phyloP scores from a whole-genome alignment of 1,140 invertebrate genomes.

The Scylla paramamosain region DNA sequence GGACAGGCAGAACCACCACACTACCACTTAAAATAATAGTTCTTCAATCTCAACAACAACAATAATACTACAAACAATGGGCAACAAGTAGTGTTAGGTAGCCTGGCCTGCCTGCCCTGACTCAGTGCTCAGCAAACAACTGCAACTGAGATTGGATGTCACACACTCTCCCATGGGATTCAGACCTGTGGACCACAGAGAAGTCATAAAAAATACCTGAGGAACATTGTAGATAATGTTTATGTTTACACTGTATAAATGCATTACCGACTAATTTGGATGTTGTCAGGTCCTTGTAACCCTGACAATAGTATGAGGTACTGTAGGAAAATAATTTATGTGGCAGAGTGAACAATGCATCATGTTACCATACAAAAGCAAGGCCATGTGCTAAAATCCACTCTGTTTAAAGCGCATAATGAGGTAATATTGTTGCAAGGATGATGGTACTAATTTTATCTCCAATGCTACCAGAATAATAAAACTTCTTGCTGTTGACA shows the following conservation, averaged over 20 bases:
- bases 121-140: constrained; percentile 70
- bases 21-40: constrained; percentile 76
- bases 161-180: constrained; percentile 69
- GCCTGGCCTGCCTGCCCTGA: constrained; percentile 66
- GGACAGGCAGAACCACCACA: constrained; percentile 67
- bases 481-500: constrained; percentile 52
- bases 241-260: constrained; percentile 75
- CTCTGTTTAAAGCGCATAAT: constrained; percentile 76
- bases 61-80: constrained; percentile 76
- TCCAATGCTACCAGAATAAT: constrained; percentile 54
- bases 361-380: constrained; percentile 57
- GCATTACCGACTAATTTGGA: constrained; percentile 76
- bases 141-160: constrained; percentile 71
- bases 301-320: constrained; percentile 74
- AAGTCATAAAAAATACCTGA: constrained; percentile 77
- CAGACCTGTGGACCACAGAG: constrained; percentile 77
- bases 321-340: constrained; percentile 77
- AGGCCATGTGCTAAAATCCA: constrained; percentile 62
- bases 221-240: constrained; percentile 75
- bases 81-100: constrained; percentile 74
- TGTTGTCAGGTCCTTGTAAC: constrained; percentile 73
- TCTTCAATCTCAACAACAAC: constrained; percentile 76
- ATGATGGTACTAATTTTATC: constrained; percentile 53
- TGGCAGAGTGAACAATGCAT: constrained; percentile 70
- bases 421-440: constrained; percentile 74